Percentiles rank a stretch among this genome's conserved stretches.
These are phyloP conservation scores for Coleophora deauratella DNA, from an alignment of 2,888 invertebrate genomes.

Conservation along the genomic window DNA sequence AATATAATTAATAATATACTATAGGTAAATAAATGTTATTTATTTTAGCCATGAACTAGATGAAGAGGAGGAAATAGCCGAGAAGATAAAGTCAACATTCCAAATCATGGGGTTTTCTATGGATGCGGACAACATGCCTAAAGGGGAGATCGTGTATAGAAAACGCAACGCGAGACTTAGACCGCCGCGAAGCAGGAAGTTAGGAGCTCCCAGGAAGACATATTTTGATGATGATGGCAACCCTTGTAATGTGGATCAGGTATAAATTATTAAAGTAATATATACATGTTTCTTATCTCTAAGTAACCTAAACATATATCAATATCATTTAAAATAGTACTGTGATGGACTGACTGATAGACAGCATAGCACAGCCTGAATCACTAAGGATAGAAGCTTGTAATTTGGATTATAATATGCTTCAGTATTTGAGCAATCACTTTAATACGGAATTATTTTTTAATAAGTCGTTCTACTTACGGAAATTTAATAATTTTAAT, in stretches of 20 bases:
- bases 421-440: too few relatives aligned
- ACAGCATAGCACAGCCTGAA: too few relatives aligned
- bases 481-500: too few relatives aligned
- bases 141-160: conserved; percentile 77
- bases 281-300: background rate
- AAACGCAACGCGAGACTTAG: conserved; percentile 76
- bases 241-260: conserved; percentile 48
- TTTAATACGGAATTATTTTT: too few relatives aligned
- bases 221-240: conserved; percentile 81
- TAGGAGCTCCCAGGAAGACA: conserved; percentile 65
- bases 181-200: conserved; percentile 51
- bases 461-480: too few relatives aligned
- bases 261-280: conserved; percentile 15
- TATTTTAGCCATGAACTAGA: conserved; percentile 69
- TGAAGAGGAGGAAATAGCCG: conserved; percentile 59
- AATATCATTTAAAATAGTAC: too few relatives aligned
- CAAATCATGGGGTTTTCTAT: conserved; percentile 76
- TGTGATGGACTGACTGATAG: too few relatives aligned
- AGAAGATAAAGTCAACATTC: conserved; percentile 77
- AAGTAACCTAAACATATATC: too few relatives aligned
- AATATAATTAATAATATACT: conserved; percentile 1
- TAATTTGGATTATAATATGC: too few relatives aligned
- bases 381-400: too few relatives aligned
- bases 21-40: conserved; percentile 9
- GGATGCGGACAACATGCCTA: conserved; percentile 40